phyloP scores from a whole-genome alignment of 2,797 vertebrate species.

The Linurgus olivaceus region DNA sequence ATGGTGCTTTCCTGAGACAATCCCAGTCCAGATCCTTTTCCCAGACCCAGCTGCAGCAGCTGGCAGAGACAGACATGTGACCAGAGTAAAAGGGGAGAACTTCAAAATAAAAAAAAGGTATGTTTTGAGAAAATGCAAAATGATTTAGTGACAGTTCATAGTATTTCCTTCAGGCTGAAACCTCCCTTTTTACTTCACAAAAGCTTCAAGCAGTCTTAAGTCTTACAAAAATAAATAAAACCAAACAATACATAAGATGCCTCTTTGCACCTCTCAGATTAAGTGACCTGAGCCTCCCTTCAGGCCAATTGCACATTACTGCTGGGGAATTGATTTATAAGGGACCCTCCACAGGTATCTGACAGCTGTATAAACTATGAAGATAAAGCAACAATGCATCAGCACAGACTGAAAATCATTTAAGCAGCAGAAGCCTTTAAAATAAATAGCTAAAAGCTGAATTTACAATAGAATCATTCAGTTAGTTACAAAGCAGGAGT shows the following conservation, averaged over 20 bases:
- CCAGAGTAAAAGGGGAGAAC: conserved; percentile 18
- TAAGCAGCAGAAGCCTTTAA: conserved; percentile 2
- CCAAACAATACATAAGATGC: background rate
- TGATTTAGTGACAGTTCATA: background rate
- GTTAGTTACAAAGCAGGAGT: background rate
- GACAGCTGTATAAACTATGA: conserved; percentile 51
- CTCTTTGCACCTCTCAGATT: conserved; percentile 32
- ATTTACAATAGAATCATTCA: background rate
- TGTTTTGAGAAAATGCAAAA: background rate
- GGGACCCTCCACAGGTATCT: conserved; percentile 47
- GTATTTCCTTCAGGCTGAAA: background rate
- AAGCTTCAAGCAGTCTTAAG: background rate
- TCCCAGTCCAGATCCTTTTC: conserved; percentile 63
- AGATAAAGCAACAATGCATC: conserved; percentile 19
- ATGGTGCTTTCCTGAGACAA: conserved; percentile 29
- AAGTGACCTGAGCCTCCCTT: conserved; percentile 25
- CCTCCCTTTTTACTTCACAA: background rate
- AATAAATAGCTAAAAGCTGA: background rate
- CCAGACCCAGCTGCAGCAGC: conserved; percentile 57
- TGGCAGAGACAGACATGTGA: conserved; percentile 22
- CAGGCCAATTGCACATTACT: conserved; percentile 12
- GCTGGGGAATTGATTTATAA: conserved; percentile 22
- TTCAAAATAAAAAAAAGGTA: background rate
- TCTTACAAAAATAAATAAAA: conserved; percentile 29
- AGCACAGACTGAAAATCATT: conserved; percentile 31